Evolutionary conservation across 2,113 vertebrate genomes (phyloP), one percentile per base, ranked within the genome.

Genomic region (Nansenia antarctica): DNA sequence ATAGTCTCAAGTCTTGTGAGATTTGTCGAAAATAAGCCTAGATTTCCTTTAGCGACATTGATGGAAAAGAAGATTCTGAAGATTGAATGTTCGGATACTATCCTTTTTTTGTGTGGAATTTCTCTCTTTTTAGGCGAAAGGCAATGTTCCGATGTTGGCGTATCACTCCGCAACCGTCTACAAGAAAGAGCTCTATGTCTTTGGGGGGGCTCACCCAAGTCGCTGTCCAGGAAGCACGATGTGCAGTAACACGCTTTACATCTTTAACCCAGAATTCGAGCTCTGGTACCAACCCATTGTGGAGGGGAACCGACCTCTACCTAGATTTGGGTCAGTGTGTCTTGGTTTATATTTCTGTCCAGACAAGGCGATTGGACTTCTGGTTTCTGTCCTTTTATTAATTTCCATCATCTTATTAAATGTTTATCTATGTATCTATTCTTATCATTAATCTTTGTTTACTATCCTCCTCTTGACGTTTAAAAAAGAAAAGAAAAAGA

Each of bases 251-350:
- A 27, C 88, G 2, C 86, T 96, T 22, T 95, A 94, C 76, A 89
- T 96, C 83, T 97, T 95, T 71, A 97, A 93, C 85, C 94, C 94
- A 5, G 94, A 96, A 67, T 93, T 92, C 86, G 91, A 93, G 80
- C 92, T 97, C 67, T 97, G 95, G 95, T 97, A 97, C 80, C 91
- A 96, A 77, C 95, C 95, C 53, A 95, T 96, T 39, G 92, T 94
- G 62, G 95, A 95, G 77, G 95, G 95, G n/a, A 87, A 93, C 58
- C 91, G 82, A 72, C 95, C 95, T 71, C 80, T 93, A 57, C 92
- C 94, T 71, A 93, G 95, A 58, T 91, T 94, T 81, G 94, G 94
- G 95, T 97, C 57, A 88, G 95, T 72, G 20, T 76, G 31, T 8
- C 6, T 14, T 54, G 5, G 7, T 20, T n/a, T 49, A 20, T 49